Evolutionary conservation across 2,888 invertebrate genomes (phyloP), one percentile per base, ranked within the genome.

Genomic region (Plebejus melissa): DNA sequence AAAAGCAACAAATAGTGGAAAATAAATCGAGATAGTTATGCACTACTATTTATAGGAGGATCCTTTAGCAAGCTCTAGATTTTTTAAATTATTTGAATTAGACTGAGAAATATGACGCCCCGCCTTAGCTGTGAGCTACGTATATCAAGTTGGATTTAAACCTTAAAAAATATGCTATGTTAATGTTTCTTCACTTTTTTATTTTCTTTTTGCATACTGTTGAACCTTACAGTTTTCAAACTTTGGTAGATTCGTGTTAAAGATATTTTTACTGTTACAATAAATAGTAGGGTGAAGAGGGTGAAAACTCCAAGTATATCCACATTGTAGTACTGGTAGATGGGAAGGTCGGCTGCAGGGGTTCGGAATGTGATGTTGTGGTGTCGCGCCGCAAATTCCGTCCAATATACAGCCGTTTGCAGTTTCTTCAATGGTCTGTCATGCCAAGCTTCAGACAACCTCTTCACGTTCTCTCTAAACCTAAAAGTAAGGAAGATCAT

Each of bases 321-420:
- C 11, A 95, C 81, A 70, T 93, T 87, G 13, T 89, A 82, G 80
- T 94, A 93, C 79, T 95, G 93, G 80, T 95, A 95, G 32, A 89
- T 82, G 0, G 95, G 94, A 79, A 94, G 92, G 77, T 94, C 94
- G 0, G 94, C 94, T 1, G 94, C 94, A 0, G 94, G 89, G 0
- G 94, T 89, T 74, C 93, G 89, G 82, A 94, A 89, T 1, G 85
- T 87, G 57, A 87, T 83, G 77, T 95, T 94, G 7, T 91, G 84
- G 80, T 95, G 90, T 76, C 91, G 88, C 7, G 94, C 94, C 0
- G 94, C 94, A 81, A 94, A 95, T 82, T 96, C 96, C 1, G 95
- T 94, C 96, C 96, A 96, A 83, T 93, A 95, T 13, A 95, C 84
- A 1, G 96, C 95, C 0, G 94, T 94, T 72, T 95, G 94, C 81